Evolutionary conservation across 2,797 vertebrate genomes (phyloP).

Genomic region (Dermochelys coriacea): DNA sequence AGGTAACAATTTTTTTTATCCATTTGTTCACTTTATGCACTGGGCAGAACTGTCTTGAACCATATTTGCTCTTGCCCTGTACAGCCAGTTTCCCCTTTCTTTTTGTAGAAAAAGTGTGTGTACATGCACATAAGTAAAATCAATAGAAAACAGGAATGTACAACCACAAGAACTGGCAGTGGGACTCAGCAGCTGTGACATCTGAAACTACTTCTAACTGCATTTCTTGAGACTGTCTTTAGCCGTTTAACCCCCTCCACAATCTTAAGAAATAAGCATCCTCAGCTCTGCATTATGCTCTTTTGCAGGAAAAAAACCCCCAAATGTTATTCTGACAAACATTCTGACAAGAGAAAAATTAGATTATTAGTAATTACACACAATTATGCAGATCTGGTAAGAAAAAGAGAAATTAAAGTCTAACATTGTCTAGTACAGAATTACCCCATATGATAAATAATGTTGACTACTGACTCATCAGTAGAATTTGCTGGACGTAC

Average conservation of each 20-base stretch:
- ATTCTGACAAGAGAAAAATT: rapidly evolving
- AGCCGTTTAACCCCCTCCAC: not conserved
- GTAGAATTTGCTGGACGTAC: conserved; percentile 70
- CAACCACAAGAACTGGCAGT: not conserved
- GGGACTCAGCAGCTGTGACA: rapidly evolving
- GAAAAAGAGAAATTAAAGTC: conserved; percentile 24
- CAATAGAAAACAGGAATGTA: not conserved
- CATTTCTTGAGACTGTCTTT: rapidly evolving
- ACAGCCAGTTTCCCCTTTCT: not conserved
- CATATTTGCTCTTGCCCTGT: not conserved
- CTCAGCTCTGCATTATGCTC: rapidly evolving
- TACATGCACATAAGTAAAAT: not conserved
- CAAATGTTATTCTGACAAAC: not conserved
- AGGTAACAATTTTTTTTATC: not conserved
- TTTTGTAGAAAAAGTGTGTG: not conserved
- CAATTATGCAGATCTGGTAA: conserved; percentile 5
- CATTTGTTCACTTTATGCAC: rapidly evolving
- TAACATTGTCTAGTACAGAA: conserved; percentile 52
- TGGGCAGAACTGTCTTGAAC: not conserved
- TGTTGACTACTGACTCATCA: conserved; percentile 78
- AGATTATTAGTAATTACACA: not conserved
- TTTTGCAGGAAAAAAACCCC: not conserved
- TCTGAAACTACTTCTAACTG: not conserved
- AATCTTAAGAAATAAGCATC: rapidly evolving
- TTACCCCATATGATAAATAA: conserved; percentile 74